These are phyloP conservation scores for Megaleporinus macrocephalus DNA, from an alignment of 2,113 vertebrate genomes.

Conservation along the genomic window DNA sequence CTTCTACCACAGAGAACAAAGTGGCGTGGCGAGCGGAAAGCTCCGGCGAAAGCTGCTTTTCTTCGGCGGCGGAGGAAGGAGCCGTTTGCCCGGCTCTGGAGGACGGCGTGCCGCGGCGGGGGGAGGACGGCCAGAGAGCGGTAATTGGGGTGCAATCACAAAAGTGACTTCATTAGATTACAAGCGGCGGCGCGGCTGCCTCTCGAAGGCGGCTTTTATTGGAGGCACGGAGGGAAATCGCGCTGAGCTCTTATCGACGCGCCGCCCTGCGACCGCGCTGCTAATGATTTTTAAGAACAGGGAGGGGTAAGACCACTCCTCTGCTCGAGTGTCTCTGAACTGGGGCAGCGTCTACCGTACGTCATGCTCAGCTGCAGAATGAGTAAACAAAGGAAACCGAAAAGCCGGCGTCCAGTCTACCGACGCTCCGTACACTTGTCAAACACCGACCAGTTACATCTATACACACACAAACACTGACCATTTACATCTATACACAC, in stretches of 20 bases:
- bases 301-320: slow-evolving; percentile 12
- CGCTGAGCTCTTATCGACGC: slow-evolving; percentile 31
- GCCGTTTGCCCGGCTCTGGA: too few relatives aligned
- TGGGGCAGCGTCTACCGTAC: too few relatives aligned
- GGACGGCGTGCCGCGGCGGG: neutral
- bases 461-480: too few relatives aligned
- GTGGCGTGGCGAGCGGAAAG: slow-evolving; percentile 6
- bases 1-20: slow-evolving; percentile 29
- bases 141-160: slow-evolving; percentile 30
- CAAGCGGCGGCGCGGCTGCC: slow-evolving; percentile 4
- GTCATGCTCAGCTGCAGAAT: too few relatives aligned
- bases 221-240: slow-evolving; percentile 24
- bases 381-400: too few relatives aligned
- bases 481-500: too few relatives aligned
- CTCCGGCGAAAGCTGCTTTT: slow-evolving; percentile 8
- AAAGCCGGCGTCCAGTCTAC: too few relatives aligned
- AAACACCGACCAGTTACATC: too few relatives aligned
- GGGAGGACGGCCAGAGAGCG: neutral
- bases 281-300: slow-evolving; percentile 3
- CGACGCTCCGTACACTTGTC: too few relatives aligned
- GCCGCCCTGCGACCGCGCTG: neutral
- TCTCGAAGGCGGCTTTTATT: slow-evolving; percentile 26
- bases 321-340: neutral
- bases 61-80: neutral
- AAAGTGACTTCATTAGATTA: slow-evolving; percentile 44